Conservation (phyloP, 2,797 vertebrate species). For the Protosalanx chinensis region DNA sequence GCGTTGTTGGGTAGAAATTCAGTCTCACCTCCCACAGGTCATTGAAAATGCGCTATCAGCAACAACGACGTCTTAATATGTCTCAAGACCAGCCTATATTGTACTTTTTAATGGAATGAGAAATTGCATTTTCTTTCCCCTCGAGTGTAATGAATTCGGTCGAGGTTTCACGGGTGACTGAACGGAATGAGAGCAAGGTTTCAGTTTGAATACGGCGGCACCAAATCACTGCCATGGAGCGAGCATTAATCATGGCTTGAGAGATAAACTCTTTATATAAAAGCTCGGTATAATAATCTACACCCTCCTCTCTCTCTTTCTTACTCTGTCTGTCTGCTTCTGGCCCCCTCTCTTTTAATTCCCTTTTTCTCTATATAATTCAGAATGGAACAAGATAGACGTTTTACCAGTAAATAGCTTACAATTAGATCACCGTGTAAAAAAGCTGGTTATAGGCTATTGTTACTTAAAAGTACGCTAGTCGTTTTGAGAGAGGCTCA, state of each 20-base stretch:
- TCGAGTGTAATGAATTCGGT: slow-evolving; percentile 90
- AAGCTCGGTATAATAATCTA: slow-evolving; percentile 39
- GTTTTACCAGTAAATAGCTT: neutral
- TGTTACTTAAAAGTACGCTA: too few relatives aligned
- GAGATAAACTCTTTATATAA: slow-evolving; percentile 85
- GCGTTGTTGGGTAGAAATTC: neutral
- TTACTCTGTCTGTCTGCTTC: neutral
- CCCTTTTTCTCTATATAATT: neutral
- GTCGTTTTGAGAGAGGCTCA: too few relatives aligned
- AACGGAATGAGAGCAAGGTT: slow-evolving; percentile 93
- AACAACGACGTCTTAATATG: slow-evolving; percentile 95
- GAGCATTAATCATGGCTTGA: slow-evolving; percentile 89
- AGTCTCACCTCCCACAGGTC: slow-evolving; percentile 41
- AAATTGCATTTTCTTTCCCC: slow-evolving; percentile 95
- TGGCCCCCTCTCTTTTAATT: too few relatives aligned
- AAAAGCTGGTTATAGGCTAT: neutral
- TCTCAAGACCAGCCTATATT: slow-evolving; percentile 87
- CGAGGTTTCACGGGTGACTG: slow-evolving; percentile 94
- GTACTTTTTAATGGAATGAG: slow-evolving; percentile 92
- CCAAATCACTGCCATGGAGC: slow-evolving; percentile 84
- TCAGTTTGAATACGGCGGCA: slow-evolving; percentile 89
- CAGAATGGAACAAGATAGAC: neutral
- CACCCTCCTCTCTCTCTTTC: neutral
- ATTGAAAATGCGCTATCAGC: slow-evolving; percentile 86
- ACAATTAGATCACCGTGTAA: neutral